Evolutionary conservation across 1,140 invertebrate species (phyloP).

Genomic region (Choristoneura fumiferana): DNA sequence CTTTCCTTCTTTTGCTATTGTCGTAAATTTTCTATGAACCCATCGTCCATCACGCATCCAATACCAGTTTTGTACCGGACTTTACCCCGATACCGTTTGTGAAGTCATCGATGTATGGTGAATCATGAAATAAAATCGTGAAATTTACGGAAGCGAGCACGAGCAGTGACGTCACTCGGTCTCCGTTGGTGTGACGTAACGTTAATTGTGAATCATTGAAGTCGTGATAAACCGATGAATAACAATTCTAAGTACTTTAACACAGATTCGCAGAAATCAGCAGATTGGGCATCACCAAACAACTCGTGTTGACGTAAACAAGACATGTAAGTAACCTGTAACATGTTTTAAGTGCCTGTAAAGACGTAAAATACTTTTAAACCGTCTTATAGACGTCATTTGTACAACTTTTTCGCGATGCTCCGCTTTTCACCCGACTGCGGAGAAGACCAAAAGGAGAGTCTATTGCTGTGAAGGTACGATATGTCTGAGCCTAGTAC

Average conservation of each 20-base stretch:
- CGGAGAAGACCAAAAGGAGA: no score
- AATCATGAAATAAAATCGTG: background rate
- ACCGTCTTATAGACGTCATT: no score
- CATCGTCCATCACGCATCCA: background rate
- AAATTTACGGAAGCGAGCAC: constrained; percentile 1
- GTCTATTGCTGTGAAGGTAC: no score
- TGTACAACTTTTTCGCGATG: no score
- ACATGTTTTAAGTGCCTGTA: no score
- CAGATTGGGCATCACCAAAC: no score
- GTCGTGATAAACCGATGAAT: constrained; percentile 3
- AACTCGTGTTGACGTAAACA: no score
- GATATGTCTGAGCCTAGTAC: no score
- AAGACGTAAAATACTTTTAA: no score
- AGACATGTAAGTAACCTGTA: no score
- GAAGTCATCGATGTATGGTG: constrained; percentile 11
- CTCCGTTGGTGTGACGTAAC: background rate
- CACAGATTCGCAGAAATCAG: background rate
- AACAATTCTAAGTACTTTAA: background rate
- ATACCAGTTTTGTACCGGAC: background rate
- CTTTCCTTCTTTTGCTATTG: background rate
- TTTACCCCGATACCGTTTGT: no score
- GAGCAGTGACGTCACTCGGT: constrained; percentile 1
- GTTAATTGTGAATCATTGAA: constrained; percentile 2
- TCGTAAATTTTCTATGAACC: background rate
- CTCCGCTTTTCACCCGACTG: no score